phyloP scores from a whole-genome alignment of 1,140 invertebrate species.

The Drosophila sturtevanti region DNA sequence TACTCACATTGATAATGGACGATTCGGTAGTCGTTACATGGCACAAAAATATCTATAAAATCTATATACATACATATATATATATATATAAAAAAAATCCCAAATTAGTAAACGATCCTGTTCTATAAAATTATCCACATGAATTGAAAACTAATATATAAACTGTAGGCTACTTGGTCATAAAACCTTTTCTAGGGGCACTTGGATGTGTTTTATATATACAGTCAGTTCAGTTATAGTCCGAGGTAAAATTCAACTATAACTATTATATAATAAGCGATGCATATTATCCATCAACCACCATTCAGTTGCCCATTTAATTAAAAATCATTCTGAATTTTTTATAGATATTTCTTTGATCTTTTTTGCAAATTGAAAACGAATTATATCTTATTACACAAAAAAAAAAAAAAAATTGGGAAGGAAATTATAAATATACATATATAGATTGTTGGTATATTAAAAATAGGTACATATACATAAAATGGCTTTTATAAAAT shows the following conservation, averaged over 20 bases:
- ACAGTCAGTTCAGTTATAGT: too few relatives aligned
- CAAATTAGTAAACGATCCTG: not conserved
- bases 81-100: not conserved
- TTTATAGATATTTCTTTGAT: not conserved
- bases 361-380: not conserved
- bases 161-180: not conserved
- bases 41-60: not conserved
- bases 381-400: not conserved
- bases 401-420: not conserved
- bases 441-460: slow-evolving; percentile 9
- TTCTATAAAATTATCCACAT: not conserved
- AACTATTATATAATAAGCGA: too few relatives aligned
- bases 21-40: not conserved
- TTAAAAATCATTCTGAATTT: not conserved
- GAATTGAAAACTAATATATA: not conserved
- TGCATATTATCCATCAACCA: too few relatives aligned
- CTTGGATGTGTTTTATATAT: too few relatives aligned
- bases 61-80: not conserved
- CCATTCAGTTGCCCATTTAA: not conserved
- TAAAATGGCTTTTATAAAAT: slow-evolving; percentile 21
- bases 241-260: too few relatives aligned
- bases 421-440: slow-evolving; percentile 8
- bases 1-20: not conserved
- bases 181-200: not conserved
- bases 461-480: slow-evolving; percentile 16